Base-by-base conservation (phyloP, 2,888 invertebrate genomes). In the Allygus modestus region DNA sequence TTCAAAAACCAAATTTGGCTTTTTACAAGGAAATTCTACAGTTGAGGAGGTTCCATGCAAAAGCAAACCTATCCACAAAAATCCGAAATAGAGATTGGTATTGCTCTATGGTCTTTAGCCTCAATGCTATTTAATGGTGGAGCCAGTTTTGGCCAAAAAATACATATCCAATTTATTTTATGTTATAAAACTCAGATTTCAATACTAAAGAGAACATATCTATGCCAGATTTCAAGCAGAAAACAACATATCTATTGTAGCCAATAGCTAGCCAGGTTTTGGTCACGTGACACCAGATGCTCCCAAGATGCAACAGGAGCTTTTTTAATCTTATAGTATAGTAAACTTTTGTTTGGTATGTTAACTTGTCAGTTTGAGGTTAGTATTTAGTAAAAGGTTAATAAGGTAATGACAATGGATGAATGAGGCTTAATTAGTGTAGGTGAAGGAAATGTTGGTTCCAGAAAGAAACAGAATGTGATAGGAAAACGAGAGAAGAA, bases 11-110 rank as follows among this genome's bases (percentile, higher is more conserved):
- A 41, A 41, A 41, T 41, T 5, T 41, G n/a, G n/a, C n/a, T n/a
- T n/a, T n/a, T n/a, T n/a, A n/a, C n/a, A n/a, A n/a, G n/a, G n/a
- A n/a, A n/a, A n/a, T n/a, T 37, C 37, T 37, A 37, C 37, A 37
- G 5, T 37, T 7, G 37, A 37, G 37, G 37, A 37, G 37, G 37
- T 37, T 4, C 9, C 37, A 37, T 37, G 37, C 37, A 37, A 37
- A 37, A 37, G 37, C 37, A 37, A 58, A 58, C 20, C 2, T 58
- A 58, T 58, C 58, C 58, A 58, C 12, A 58, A 4, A 58, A 58
- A 58, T 58, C 58, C 58, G 58, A 58, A 58, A 58, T 58, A 5
- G 58, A 58, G 58, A 58, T 58, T 58, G 4, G 2, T 58, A 58
- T 58, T 58, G 58, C 58, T 58, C 58, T 58, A 58, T 37, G 37